A percentile compares a stretch with the other conserved stretches of the same genome.
Conservation (phyloP, 2,797 vertebrate genomes). For the Helostoma temminkii region DNA sequence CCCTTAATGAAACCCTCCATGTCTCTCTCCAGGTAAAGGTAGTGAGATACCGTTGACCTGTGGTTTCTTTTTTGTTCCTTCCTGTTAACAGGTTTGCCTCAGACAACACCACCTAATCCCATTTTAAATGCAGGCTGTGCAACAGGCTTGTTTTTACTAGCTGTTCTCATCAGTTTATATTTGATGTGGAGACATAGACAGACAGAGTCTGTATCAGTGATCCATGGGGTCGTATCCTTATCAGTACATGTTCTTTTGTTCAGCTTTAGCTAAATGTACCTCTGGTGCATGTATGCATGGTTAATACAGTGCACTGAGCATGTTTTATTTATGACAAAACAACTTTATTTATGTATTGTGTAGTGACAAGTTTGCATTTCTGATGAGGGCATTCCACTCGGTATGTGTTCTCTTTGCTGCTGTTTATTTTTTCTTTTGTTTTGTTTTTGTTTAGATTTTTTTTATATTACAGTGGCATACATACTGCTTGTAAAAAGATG, state of each 20-base stretch:
- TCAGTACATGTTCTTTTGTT: neutral
- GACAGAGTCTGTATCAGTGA: neutral
- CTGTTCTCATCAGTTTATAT: neutral
- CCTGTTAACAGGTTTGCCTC: constrained; percentile 17
- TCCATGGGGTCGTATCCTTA: neutral
- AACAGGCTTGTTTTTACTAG: constrained; percentile 13
- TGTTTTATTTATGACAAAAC: constrained; percentile 24
- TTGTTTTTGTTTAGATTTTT: too few species aligned
- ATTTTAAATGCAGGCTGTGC: constrained; percentile 28
- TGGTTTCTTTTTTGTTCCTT: constrained; percentile 41
- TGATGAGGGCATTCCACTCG: neutral
- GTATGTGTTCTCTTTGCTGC: neutral
- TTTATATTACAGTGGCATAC: neutral
- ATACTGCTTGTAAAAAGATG: too few species aligned
- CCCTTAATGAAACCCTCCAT: constrained; percentile 63
- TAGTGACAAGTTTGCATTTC: neutral
- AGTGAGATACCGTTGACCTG: constrained; percentile 53
- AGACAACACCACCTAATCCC: constrained; percentile 30
- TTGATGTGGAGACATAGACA: neutral
- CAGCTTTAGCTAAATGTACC: constrained; percentile 1
- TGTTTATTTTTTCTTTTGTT: too few species aligned
- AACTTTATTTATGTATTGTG: constrained; percentile 4
- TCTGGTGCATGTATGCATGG: neutral
- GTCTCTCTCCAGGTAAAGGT: constrained; percentile 72
- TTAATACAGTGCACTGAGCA: neutral